phyloP scores from a whole-genome alignment of 2,888 invertebrate species.

The Drosophila paucipuncta region DNA sequence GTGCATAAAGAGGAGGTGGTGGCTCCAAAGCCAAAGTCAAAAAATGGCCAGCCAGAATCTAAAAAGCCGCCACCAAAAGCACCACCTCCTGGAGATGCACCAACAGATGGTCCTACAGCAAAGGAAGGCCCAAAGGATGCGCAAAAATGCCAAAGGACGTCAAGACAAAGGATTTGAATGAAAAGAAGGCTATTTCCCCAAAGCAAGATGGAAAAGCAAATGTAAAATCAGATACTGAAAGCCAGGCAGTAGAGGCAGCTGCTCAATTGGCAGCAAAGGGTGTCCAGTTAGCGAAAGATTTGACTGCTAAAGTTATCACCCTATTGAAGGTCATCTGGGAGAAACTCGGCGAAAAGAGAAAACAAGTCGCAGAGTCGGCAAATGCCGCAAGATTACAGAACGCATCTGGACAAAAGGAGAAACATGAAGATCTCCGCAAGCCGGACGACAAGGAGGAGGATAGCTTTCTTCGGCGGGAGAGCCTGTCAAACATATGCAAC shows the following conservation, averaged over 20 bases:
- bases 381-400: constrained; percentile 11
- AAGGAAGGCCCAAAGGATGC: background rate
- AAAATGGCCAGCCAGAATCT: constrained; percentile 5
- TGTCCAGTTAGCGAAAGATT: constrained; percentile 10
- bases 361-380: constrained; percentile 11
- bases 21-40: background rate
- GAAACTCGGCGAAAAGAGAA: constrained; percentile 10
- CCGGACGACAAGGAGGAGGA: constrained; percentile 5
- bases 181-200: background rate
- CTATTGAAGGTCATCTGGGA: background rate
- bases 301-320: constrained; percentile 14
- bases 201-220: background rate
- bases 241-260: constrained; percentile 19
- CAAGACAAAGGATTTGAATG: background rate
- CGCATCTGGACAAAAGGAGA: background rate
- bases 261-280: constrained; percentile 33
- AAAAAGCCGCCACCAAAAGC: constrained; percentile 30
- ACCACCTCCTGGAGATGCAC: constrained; percentile 9
- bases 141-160: background rate
- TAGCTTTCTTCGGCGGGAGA: background rate
- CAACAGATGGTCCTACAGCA: constrained; percentile 3
- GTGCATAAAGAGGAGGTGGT: constrained; percentile 6
- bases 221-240: constrained; percentile 12
- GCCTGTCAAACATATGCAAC: constrained; percentile 47
- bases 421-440: background rate